Percentiles rank a stretch among this genome's conserved stretches.
phyloP scores from a whole-genome alignment of 1,140 invertebrate genomes.

The Eriosoma lanigerum region DNA sequence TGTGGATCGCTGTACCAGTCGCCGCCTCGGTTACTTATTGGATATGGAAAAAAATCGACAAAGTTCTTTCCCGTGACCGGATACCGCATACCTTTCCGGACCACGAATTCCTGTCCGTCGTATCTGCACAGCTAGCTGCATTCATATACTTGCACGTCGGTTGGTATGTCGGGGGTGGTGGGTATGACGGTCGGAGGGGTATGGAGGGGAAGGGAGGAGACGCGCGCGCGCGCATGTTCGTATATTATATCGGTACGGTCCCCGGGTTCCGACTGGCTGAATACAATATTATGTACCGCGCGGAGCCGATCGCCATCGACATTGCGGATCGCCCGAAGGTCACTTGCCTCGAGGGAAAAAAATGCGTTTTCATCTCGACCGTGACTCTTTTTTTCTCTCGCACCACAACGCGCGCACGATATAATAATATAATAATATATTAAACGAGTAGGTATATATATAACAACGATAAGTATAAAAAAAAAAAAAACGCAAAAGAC shows the following conservation, averaged over 20 bases:
- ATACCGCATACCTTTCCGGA: slow-evolving; percentile 48
- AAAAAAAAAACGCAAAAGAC: not conserved
- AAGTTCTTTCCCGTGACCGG: slow-evolving; percentile 47
- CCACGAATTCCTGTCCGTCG: slow-evolving; percentile 16
- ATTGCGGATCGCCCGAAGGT: slow-evolving; percentile 30
- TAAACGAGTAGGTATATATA: not conserved
- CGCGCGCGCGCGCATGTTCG: not conserved
- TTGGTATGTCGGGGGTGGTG: too few relatives aligned
- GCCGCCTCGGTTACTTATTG: not conserved
- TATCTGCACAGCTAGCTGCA: too few relatives aligned
- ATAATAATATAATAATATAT: not conserved
- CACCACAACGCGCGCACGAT: not conserved
- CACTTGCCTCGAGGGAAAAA: slow-evolving; percentile 25
- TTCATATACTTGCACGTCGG: too few relatives aligned
- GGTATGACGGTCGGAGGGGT: too few relatives aligned
- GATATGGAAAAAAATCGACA: slow-evolving; percentile 25
- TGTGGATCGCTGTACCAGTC: not conserved
- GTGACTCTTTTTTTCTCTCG: slow-evolving; percentile 9
- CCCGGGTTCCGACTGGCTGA: slow-evolving; percentile 20
- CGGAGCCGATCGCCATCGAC: not conserved
- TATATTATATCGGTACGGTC: slow-evolving; percentile 14
- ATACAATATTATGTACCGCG: not conserved
- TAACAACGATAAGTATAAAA: too few relatives aligned
- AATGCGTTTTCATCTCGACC: slow-evolving; percentile 42
- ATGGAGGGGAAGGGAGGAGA: not conserved